Evolutionary conservation across 2,888 invertebrate species (phyloP).

Genomic region (Orthosia gracilis): DNA sequence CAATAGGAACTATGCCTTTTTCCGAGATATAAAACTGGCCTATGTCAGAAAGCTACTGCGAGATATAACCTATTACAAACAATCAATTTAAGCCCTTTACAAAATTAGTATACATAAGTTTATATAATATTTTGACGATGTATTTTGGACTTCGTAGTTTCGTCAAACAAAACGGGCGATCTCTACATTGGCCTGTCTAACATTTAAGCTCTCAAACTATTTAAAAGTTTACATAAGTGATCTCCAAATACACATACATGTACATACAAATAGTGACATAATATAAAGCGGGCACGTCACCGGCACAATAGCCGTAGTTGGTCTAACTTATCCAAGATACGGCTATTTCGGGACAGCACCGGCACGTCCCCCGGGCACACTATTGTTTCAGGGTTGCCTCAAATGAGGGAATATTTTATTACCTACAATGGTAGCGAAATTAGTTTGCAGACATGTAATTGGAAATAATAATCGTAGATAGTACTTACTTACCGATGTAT

Average conservation of each 20-base stretch:
- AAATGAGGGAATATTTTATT: constrained; percentile 28
- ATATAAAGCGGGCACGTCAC: constrained; percentile 35
- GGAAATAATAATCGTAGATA: neutral
- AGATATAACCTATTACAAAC: too few relatives aligned
- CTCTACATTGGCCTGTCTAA: neutral
- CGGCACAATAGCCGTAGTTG: constrained; percentile 45
- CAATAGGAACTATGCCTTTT: neutral
- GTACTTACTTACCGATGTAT: neutral
- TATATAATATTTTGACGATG: neutral
- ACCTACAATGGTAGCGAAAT: constrained; percentile 14
- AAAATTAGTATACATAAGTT: too few relatives aligned
- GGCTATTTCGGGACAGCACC: constrained; percentile 44
- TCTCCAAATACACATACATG: neutral
- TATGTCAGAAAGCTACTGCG: neutral
- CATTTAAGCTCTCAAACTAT: neutral
- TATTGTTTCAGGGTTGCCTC: constrained; percentile 42
- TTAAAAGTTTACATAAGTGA: constrained; percentile 3
- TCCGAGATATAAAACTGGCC: neutral
- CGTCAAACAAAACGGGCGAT: neutral
- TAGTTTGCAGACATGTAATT: constrained; percentile 5
- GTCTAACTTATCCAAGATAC: constrained; percentile 55
- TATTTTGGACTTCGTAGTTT: neutral
- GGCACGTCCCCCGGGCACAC: constrained; percentile 39
- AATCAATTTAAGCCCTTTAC: too few relatives aligned
- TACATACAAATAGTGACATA: neutral